A percentile compares a stretch with the other conserved stretches of the same genome.
These are phyloP conservation scores for Hassar affinis DNA, from an alignment of 2,113 vertebrate species.

Conservation along the genomic window DNA sequence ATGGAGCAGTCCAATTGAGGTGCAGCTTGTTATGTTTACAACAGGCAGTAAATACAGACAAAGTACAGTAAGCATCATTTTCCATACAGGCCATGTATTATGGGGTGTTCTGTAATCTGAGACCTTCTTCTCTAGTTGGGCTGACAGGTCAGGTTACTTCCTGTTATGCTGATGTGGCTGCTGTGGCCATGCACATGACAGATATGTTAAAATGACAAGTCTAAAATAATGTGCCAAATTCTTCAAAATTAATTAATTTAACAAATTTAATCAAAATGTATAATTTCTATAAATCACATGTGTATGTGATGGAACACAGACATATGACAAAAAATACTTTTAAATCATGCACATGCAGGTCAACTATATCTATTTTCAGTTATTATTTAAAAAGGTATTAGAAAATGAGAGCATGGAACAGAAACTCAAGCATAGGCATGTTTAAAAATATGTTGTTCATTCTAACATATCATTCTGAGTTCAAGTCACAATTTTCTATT, in stretches of 20 bases:
- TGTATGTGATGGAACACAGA: neutral
- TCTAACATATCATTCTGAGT: neutral
- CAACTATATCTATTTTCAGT: neutral
- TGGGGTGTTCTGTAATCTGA: conserved; percentile 18
- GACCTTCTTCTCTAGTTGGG: neutral
- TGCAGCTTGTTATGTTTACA: conserved; percentile 3
- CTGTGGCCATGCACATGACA: conserved; percentile 7
- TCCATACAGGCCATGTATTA: conserved; percentile 11
- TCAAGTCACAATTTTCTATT: neutral
- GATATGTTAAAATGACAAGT: neutral
- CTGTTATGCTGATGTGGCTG: neutral
- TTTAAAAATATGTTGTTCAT: neutral
- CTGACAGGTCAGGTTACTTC: conserved; percentile 2
- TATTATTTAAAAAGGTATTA: neutral
- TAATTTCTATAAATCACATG: neutral
- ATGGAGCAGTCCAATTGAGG: neutral
- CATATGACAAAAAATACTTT: neutral
- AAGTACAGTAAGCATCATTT: neutral
- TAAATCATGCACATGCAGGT: neutral
- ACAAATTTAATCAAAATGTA: neutral
- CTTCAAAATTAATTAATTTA: neutral
- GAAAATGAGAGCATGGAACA: neutral
- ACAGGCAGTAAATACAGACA: neutral
- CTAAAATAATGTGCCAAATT: neutral
- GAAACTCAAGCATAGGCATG: neutral